Conservation (phyloP, 2,113 vertebrate genomes). For the Leptocoma aspasia region DNA sequence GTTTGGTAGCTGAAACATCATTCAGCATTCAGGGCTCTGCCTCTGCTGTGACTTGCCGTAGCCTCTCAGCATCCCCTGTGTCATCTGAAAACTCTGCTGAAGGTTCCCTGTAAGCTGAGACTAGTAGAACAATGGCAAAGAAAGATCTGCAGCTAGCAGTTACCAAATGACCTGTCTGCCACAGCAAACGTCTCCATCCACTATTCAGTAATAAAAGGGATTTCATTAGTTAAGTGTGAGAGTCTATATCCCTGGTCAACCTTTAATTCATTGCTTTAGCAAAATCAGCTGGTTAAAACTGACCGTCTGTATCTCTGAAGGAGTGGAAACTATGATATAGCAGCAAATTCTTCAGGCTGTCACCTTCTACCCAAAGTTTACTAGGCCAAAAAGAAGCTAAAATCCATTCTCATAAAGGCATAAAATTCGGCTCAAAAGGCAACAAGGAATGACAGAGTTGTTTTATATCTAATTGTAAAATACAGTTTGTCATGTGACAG, state of each 20-base stretch:
- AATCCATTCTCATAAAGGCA: neutral
- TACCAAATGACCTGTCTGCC: neutral
- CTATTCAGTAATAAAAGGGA: neutral
- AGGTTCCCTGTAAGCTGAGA: neutral
- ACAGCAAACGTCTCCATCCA: neutral
- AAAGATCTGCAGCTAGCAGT: neutral
- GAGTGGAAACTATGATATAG: neutral
- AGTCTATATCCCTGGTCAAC: neutral
- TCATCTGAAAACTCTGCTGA: neutral
- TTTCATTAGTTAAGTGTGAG: neutral
- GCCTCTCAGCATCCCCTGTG: neutral
- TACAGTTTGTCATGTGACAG: neutral
- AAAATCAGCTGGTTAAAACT: neutral
- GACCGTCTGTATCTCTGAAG: neutral
- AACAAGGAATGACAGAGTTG: neutral
- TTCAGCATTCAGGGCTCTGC: neutral
- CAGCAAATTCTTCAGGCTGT: neutral
- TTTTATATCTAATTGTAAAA: neutral
- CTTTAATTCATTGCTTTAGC: neutral
- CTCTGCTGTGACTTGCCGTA: rapidly evolving
- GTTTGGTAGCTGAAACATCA: neutral
- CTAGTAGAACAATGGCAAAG: neutral
- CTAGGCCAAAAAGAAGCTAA: neutral
- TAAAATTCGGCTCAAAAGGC: neutral
- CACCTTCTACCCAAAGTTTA: neutral